Percentiles rank a stretch among this genome's conserved stretches.
Conservation (phyloP, 2,797 vertebrate species). For the Falco cherrug region DNA sequence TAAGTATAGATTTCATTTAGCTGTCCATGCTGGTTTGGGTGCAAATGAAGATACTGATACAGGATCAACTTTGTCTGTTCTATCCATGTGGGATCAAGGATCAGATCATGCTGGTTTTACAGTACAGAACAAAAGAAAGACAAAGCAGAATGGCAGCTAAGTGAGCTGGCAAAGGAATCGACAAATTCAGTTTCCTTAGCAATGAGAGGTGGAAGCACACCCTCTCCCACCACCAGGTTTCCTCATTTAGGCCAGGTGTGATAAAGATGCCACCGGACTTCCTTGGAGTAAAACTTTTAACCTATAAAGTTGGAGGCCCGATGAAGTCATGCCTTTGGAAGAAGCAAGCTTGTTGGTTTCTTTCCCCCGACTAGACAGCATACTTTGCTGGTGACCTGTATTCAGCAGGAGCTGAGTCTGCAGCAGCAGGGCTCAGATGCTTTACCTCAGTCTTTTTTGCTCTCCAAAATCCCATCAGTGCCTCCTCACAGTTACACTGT, state of each 20-base stretch:
- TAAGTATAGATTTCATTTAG: background rate
- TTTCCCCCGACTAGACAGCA: background rate
- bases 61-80: background rate
- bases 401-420: background rate
- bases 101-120: background rate
- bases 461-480: background rate
- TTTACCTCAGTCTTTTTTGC: background rate
- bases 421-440: background rate
- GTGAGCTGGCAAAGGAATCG: background rate
- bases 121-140: background rate
- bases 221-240: background rate
- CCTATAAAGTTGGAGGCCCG: background rate
- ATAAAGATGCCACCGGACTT: background rate
- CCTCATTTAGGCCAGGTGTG: background rate
- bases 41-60: background rate
- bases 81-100: background rate
- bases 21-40: background rate
- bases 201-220: background rate
- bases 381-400: background rate
- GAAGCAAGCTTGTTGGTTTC: background rate
- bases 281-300: background rate
- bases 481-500: background rate
- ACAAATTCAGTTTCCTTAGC: background rate
- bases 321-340: background rate
- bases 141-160: background rate